Conservation (phyloP, 2,113 vertebrate species). For the Notothenia rossii region DNA sequence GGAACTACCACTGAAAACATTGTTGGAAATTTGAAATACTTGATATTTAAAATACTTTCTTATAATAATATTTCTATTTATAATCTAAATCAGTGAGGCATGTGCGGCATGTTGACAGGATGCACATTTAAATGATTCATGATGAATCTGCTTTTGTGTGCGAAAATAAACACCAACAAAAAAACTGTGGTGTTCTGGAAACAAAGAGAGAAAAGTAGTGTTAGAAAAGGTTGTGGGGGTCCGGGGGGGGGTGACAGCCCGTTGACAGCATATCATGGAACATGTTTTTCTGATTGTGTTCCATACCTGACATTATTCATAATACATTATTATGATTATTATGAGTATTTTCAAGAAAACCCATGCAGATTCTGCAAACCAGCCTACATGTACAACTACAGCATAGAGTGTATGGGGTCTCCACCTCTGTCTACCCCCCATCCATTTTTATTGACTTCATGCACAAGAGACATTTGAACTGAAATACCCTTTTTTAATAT, state of each 20-base stretch:
- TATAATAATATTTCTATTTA: too few species aligned
- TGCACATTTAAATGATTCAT: neutral
- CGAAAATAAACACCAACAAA: too few species aligned
- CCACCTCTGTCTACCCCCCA: constrained; percentile 50
- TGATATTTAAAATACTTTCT: neutral
- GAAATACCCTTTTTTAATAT: constrained; percentile 83
- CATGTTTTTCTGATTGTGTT: constrained; percentile 10
- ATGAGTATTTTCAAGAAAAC: constrained; percentile 29
- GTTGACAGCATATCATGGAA: constrained; percentile 13
- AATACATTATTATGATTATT: constrained; percentile 37
- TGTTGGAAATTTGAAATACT: neutral
- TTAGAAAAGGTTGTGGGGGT: neutral
- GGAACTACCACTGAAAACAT: neutral
- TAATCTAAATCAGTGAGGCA: neutral
- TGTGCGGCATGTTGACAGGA: neutral
- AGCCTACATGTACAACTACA: constrained; percentile 19
- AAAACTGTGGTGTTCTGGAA: neutral
- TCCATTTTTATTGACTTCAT: constrained; percentile 78
- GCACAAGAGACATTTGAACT: constrained; percentile 76
- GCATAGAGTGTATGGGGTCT: constrained; percentile 23
- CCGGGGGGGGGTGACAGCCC: neutral
- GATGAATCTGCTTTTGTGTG: neutral
- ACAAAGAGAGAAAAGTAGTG: constrained; percentile 5
- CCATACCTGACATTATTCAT: constrained; percentile 30
- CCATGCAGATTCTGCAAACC: constrained; percentile 28